These are phyloP conservation scores for Falco cherrug DNA, from an alignment of 2,797 vertebrate species.

Conservation along the genomic window DNA sequence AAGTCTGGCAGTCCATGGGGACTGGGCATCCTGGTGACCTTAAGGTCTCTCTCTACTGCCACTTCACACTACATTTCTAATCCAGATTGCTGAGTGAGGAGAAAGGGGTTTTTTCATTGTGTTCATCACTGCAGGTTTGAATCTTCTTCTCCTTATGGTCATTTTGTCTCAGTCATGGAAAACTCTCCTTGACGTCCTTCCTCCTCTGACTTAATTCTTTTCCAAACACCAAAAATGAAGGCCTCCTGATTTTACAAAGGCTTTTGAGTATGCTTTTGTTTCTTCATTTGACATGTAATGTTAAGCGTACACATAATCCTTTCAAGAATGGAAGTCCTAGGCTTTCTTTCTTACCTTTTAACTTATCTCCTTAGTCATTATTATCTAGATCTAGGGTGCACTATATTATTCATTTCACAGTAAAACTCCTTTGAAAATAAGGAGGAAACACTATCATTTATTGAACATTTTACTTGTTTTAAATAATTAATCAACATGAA, in stretches of 20 bases:
- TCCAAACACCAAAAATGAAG: background rate
- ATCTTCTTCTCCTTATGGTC: background rate
- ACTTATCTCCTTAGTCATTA: background rate
- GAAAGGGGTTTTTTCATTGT: background rate
- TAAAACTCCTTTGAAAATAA: background rate
- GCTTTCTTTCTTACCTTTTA: background rate
- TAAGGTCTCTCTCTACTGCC: background rate
- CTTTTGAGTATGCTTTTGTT: background rate
- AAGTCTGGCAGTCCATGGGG: background rate
- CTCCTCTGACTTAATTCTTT: background rate
- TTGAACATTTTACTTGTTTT: background rate
- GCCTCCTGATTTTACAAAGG: background rate
- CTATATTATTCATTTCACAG: background rate
- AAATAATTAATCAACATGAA: background rate
- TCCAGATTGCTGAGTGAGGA: background rate
- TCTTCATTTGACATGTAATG: background rate
- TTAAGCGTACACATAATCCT: background rate
- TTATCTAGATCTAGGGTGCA: background rate
- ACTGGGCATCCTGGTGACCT: background rate
- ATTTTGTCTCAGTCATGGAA: background rate
- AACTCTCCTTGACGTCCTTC: background rate
- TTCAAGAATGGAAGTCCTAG: background rate
- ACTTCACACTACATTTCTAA: background rate
- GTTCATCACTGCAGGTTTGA: background rate
- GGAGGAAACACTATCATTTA: background rate